A percentile compares a stretch with the other conserved stretches of the same genome.
phyloP scores from a whole-genome alignment of 2,888 invertebrate genomes.

The Heliconius ethilla region DNA sequence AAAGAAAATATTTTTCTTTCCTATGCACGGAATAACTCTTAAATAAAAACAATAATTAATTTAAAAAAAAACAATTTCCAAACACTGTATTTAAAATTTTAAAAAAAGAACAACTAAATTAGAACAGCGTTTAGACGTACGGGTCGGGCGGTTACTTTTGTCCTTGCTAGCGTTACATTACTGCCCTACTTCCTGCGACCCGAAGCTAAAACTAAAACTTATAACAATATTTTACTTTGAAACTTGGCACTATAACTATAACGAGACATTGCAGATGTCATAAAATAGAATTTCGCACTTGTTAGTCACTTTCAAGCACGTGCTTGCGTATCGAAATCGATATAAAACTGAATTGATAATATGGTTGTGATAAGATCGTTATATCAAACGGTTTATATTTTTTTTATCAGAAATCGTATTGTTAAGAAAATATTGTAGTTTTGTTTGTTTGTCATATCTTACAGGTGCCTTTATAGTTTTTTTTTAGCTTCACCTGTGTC shows the following conservation, averaged over 20 bases:
- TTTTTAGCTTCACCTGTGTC: neutral
- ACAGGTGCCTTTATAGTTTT: too few species aligned
- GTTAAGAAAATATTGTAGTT: neutral
- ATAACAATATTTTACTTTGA: conserved; percentile 15
- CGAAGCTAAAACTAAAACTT: conserved; percentile 6
- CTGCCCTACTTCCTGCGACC: conserved; percentile 27
- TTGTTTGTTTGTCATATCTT: neutral
- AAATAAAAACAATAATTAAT: too few species aligned
- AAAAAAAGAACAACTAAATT: neutral
- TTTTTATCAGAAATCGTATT: neutral
- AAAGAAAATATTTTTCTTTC: too few species aligned
- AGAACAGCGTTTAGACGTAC: neutral
- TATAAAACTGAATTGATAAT: conserved; percentile 12
- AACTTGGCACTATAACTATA: conserved; percentile 19
- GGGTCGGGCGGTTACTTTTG: neutral
- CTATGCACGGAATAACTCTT: too few species aligned
- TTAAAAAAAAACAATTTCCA: neutral
- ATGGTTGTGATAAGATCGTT: neutral
- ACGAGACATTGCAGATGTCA: conserved; percentile 5
- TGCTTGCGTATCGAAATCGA: conserved; percentile 15
- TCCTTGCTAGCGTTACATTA: conserved; percentile 26
- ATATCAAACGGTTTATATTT: neutral
- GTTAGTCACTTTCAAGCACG: neutral
- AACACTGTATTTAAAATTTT: neutral
- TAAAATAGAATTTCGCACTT: neutral